A percentile compares a stretch with the other conserved stretches of the same genome.
Conservation (phyloP, 1,140 invertebrate species). For the Drosophila navojoa region DNA sequence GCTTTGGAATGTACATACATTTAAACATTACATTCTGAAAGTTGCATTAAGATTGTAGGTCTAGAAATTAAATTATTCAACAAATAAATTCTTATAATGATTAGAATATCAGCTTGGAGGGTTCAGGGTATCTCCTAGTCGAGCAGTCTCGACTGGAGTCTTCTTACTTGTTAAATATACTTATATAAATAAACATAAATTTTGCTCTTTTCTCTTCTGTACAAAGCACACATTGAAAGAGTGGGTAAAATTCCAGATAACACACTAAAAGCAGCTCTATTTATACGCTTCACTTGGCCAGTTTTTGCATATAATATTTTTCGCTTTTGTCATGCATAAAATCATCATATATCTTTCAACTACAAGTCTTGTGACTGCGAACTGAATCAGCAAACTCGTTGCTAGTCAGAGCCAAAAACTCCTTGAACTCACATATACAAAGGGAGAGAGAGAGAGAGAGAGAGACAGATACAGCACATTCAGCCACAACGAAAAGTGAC, state of each 20-base stretch:
- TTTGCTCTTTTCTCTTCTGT: background rate
- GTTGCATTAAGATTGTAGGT: too few relatives aligned
- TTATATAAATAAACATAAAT: too few relatives aligned
- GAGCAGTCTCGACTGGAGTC: too few relatives aligned
- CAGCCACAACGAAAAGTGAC: slow-evolving; percentile 75
- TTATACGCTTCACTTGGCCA: background rate
- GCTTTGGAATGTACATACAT: too few relatives aligned
- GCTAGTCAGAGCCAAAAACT: slow-evolving; percentile 29
- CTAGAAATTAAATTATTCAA: too few relatives aligned
- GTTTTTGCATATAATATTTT: slow-evolving; percentile 44
- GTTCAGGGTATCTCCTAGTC: too few relatives aligned
- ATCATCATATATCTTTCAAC: slow-evolving; percentile 68
- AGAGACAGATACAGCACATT: slow-evolving; percentile 44
- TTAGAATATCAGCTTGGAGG: too few relatives aligned
- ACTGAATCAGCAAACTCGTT: slow-evolving; percentile 10
- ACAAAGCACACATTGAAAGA: too few relatives aligned
- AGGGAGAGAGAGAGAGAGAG: slow-evolving; percentile 10
- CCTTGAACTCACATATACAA: slow-evolving; percentile 41
- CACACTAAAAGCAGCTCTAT: background rate
- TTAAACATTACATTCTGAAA: too few relatives aligned
- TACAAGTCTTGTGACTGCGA: slow-evolving; percentile 1
- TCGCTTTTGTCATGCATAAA: slow-evolving; percentile 65
- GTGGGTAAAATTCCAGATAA: background rate
- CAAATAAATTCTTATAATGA: too few relatives aligned
- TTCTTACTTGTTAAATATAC: too few relatives aligned